These are phyloP conservation scores for Scaptomyza parva DNA, from an alignment of 2,888 invertebrate genomes.

Conservation along the genomic window DNA sequence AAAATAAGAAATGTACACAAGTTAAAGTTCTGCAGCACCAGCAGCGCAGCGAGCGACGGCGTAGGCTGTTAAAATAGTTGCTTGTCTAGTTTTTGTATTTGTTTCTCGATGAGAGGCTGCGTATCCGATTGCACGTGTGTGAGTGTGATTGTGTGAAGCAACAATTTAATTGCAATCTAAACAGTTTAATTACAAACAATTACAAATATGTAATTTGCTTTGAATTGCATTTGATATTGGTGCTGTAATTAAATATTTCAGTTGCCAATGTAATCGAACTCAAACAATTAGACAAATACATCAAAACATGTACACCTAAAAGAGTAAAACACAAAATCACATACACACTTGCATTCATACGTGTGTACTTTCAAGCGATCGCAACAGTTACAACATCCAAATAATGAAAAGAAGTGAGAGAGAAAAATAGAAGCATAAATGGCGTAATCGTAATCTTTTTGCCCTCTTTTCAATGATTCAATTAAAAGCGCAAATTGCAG, in stretches of 20 bases:
- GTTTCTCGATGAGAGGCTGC: constrained; percentile 30
- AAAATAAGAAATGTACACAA: constrained; percentile 23
- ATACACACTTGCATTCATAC: not conserved
- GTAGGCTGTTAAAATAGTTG: constrained; percentile 66
- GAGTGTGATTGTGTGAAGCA: constrained; percentile 52
- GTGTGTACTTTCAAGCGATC: constrained; percentile 11
- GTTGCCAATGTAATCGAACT: constrained; percentile 47
- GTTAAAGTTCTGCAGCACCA: constrained; percentile 56
- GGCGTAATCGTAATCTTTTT: constrained; percentile 77
- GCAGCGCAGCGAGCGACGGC: constrained; percentile 58
- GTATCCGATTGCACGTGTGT: constrained; percentile 32
- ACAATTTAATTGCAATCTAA: constrained; percentile 70
- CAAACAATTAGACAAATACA: constrained; percentile 22
- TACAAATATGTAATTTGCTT: constrained; percentile 70
- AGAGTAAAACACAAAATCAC: constrained; percentile 3
- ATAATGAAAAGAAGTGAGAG: not conserved
- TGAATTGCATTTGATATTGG: constrained; percentile 60
- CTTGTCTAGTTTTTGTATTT: constrained; percentile 61
- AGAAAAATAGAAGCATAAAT: constrained; percentile 31
- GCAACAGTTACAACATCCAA: constrained; percentile 30
- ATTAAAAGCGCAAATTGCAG: constrained; percentile 76
- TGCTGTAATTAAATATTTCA: constrained; percentile 71
- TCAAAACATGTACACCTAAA: constrained; percentile 1
- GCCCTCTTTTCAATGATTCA: constrained; percentile 77
- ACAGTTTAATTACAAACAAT: constrained; percentile 73